Conservation (phyloP, 2,113 vertebrate species). For the Menura novaehollandiae region DNA sequence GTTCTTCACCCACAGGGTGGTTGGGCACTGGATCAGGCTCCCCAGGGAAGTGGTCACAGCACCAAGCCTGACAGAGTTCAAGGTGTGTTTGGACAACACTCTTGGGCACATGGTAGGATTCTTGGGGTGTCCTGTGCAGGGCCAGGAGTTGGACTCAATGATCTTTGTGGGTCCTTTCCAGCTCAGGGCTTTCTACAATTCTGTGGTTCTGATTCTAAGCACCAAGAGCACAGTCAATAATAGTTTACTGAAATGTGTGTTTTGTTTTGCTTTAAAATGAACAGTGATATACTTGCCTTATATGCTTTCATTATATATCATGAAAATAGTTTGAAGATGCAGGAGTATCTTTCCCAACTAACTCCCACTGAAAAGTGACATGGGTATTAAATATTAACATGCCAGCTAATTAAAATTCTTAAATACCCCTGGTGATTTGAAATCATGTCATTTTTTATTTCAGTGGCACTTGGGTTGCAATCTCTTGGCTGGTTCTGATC, state of each 20-base stretch:
- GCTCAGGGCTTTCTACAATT: background rate
- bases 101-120: background rate
- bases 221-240: background rate
- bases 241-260: background rate
- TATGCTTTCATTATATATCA: background rate
- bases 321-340: background rate
- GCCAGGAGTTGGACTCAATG: background rate
- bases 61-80: background rate
- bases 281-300: background rate
- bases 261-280: background rate
- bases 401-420: background rate
- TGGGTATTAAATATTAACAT: background rate
- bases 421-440: background rate
- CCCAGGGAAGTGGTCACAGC: background rate
- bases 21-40: background rate
- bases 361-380: background rate
- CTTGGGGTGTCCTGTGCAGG: background rate
- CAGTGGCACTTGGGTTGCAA: background rate
- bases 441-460: background rate
- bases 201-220: background rate
- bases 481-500: background rate
- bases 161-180: background rate
- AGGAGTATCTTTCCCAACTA: background rate
- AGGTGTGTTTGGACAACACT: background rate
- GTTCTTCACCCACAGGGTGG: background rate